Conservation (phyloP, 2,888 invertebrate species). For the Omphaloscelis lunosa region DNA sequence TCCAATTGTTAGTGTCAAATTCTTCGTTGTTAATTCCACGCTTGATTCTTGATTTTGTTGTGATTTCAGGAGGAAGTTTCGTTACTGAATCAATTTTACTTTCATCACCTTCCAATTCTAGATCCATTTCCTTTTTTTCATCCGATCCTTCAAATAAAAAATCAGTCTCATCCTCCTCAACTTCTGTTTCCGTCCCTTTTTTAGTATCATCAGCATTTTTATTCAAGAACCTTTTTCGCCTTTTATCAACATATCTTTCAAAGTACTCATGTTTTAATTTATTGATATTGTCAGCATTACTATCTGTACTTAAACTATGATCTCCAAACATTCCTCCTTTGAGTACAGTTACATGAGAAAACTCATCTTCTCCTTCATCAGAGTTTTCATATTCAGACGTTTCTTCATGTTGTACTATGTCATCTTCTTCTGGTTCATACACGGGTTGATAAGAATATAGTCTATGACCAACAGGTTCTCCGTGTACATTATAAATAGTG, state of each 20-base stretch:
- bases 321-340: slow-evolving; percentile 86
- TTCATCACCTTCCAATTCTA: slow-evolving; percentile 78
- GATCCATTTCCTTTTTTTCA: slow-evolving; percentile 65
- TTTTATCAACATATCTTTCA: slow-evolving; percentile 85
- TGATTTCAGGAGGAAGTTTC: slow-evolving; percentile 50
- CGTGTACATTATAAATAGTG: slow-evolving; percentile 87
- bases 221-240: slow-evolving; percentile 83
- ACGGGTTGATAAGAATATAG: slow-evolving; percentile 88
- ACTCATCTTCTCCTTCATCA: slow-evolving; percentile 77
- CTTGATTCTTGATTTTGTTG: slow-evolving; percentile 76
- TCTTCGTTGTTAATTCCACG: slow-evolving; percentile 79
- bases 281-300: slow-evolving; percentile 80
- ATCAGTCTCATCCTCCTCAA: slow-evolving; percentile 70
- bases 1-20: slow-evolving; percentile 75
- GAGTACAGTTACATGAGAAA: slow-evolving; percentile 83
- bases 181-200: slow-evolving; percentile 74
- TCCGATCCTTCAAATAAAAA: slow-evolving; percentile 77
- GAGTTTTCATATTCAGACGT: slow-evolving; percentile 81
- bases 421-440: slow-evolving; percentile 86
- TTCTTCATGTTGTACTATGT: slow-evolving; percentile 79
- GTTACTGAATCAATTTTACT: slow-evolving; percentile 67
- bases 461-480: slow-evolving; percentile 87
- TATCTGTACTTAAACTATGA: slow-evolving; percentile 66
- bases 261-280: slow-evolving; percentile 87
- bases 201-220: slow-evolving; percentile 76